Conservation (phyloP, 64 coral and sea anemone species). For the Pocillopora verrucosa region DNA sequence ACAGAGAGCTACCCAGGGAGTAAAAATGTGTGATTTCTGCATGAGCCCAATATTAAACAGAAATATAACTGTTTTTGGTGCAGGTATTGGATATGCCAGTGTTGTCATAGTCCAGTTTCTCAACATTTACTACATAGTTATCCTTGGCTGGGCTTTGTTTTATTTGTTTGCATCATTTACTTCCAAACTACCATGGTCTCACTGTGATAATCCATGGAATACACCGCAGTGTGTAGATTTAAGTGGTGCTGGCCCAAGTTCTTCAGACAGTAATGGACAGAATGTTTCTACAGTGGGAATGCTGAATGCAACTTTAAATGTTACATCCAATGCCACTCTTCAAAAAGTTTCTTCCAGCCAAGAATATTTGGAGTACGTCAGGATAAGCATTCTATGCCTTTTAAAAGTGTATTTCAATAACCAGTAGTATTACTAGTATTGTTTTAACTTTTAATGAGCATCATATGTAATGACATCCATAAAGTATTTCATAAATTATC, state of each 20-base stretch:
- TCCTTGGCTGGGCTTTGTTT: constrained; percentile 74
- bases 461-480: too few species aligned
- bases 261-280: not conserved
- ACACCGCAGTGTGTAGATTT: constrained; percentile 62
- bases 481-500: too few species aligned
- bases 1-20: too few species aligned
- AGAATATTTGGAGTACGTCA: constrained; percentile 83
- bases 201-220: constrained; percentile 82
- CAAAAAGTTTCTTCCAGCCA: constrained; percentile 29
- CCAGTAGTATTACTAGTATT: too few species aligned
- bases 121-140: constrained; percentile 82
- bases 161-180: constrained; percentile 86
- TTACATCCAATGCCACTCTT: not conserved
- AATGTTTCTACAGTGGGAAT: constrained; percentile 21
- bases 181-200: constrained; percentile 75
- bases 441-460: too few species aligned
- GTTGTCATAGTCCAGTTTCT: constrained; percentile 65
- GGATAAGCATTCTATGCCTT: not conserved
- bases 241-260: not conserved
- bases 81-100: constrained; percentile 83
- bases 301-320: not conserved
- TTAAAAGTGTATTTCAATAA: not conserved
- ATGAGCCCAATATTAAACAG: too few species aligned
- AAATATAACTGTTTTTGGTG: not conserved
- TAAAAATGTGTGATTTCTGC: too few species aligned